Evolutionary conservation across 2,888 invertebrate species (phyloP).

Genomic region (Chrysodeixis includens): DNA sequence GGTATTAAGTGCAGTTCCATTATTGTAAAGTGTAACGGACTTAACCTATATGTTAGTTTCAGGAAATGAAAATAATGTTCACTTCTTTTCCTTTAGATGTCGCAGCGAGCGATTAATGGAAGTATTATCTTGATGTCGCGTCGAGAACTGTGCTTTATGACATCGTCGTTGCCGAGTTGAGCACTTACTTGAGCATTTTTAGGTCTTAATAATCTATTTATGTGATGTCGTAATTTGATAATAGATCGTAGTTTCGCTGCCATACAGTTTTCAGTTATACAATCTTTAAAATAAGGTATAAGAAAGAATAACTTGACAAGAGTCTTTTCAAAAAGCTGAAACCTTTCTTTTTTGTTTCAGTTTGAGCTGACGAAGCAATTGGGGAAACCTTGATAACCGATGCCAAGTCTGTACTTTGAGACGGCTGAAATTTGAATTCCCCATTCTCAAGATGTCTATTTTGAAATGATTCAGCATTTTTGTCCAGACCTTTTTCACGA

Average conservation of each 20-base stretch:
- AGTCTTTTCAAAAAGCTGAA: not conserved
- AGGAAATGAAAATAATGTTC: not conserved
- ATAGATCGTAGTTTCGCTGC: not conserved
- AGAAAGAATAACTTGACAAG: constrained; percentile 36
- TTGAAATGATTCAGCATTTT: not conserved
- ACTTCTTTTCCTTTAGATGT: not conserved
- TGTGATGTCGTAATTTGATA: not conserved
- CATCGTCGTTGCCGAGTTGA: not conserved
- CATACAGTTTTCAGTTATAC: constrained; percentile 17
- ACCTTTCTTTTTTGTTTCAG: constrained; percentile 19
- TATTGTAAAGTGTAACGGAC: not conserved
- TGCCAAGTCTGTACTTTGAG: constrained; percentile 43
- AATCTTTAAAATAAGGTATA: constrained; percentile 10
- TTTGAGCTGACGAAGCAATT: constrained; percentile 48
- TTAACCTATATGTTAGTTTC: not conserved
- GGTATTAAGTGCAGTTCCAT: not conserved
- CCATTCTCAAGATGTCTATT: not conserved
- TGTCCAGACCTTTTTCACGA: not conserved
- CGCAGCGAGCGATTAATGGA: not conserved
- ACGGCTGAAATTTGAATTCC: not conserved
- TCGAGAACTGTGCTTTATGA: not conserved
- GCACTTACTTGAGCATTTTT: not conserved
- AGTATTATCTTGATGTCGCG: constrained; percentile 2
- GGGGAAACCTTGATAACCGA: constrained; percentile 38
- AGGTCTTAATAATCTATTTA: not conserved